Conservation (phyloP, 23 tunicate genomes). For the Aplidium turbinatum region DNA sequence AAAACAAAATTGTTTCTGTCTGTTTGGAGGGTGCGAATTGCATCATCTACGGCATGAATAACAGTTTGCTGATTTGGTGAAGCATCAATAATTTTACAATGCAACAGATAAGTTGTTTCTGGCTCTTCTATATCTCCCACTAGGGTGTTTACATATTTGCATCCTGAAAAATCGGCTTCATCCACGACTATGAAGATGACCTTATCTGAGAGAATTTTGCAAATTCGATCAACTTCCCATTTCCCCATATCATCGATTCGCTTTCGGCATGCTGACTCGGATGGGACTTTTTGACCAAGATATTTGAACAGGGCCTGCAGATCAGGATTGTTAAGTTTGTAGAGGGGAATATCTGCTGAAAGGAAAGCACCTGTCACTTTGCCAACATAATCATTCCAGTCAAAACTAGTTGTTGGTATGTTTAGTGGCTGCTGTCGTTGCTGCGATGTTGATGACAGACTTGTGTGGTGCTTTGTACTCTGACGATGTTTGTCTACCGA, state of each 20-base stretch:
- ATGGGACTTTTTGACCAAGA: slow-evolving; percentile 40
- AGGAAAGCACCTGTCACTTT: slow-evolving; percentile 41
- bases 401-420: slow-evolving; percentile 35
- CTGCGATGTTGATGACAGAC: slow-evolving; percentile 33
- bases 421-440: slow-evolving; percentile 40
- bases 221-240: slow-evolving; percentile 35
- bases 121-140: slow-evolving; percentile 43
- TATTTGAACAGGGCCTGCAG: slow-evolving; percentile 42
- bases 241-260: slow-evolving; percentile 30
- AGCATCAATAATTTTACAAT: slow-evolving; percentile 34
- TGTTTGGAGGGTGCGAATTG: slow-evolving; percentile 38
- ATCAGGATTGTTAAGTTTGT: slow-evolving; percentile 37
- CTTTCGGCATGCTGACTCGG: slow-evolving; percentile 41
- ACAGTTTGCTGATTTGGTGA: slow-evolving; percentile 42
- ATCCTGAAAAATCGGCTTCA: slow-evolving; percentile 37
- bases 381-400: slow-evolving; percentile 40
- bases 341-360: slow-evolving; percentile 34
- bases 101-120: slow-evolving; percentile 36
- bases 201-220: slow-evolving; percentile 35
- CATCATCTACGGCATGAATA: slow-evolving; percentile 41
- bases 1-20: slow-evolving; percentile 37
- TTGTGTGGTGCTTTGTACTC: slow-evolving; percentile 28
- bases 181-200: slow-evolving; percentile 33
- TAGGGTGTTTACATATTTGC: slow-evolving; percentile 39
- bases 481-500: slow-evolving; percentile 34